Percentiles rank a stretch among this genome's conserved stretches.
Evolutionary conservation across 2,113 vertebrate genomes (phyloP).

Genomic region (Aptenodytes patagonicus): DNA sequence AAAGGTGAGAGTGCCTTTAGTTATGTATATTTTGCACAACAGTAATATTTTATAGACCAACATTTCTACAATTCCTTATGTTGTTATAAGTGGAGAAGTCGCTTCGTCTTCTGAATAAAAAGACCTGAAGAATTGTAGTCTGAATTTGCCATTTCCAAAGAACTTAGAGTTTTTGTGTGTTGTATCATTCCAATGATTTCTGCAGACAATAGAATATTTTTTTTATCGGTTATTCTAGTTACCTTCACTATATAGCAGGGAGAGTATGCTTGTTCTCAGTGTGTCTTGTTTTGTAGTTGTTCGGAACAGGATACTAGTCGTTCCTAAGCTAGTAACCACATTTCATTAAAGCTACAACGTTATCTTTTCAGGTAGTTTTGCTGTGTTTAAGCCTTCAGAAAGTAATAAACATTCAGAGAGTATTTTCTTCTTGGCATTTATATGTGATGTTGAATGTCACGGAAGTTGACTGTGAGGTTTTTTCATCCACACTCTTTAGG

Average conservation of each 20-base stretch:
- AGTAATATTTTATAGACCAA: not conserved
- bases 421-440: not conserved
- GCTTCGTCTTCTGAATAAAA: not conserved
- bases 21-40: not conserved
- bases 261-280: not conserved
- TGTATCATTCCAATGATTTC: not conserved
- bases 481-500: not conserved
- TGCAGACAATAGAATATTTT: not conserved
- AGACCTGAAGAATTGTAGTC: not conserved
- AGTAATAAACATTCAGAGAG: not conserved
- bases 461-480: not conserved
- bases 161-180: not conserved
- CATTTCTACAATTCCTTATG: not conserved
- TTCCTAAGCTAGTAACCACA: fast-evolving
- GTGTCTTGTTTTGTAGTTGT: not conserved
- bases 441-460: not conserved
- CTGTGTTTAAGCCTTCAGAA: not conserved
- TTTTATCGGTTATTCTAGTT: not conserved
- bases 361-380: not conserved
- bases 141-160: not conserved
- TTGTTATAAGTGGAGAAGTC: not conserved
- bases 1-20: not conserved
- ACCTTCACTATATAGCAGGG: not conserved
- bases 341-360: not conserved
- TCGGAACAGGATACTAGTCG: not conserved